phyloP scores from a whole-genome alignment of 1,140 invertebrate species.

The Tribolium castaneum region DNA sequence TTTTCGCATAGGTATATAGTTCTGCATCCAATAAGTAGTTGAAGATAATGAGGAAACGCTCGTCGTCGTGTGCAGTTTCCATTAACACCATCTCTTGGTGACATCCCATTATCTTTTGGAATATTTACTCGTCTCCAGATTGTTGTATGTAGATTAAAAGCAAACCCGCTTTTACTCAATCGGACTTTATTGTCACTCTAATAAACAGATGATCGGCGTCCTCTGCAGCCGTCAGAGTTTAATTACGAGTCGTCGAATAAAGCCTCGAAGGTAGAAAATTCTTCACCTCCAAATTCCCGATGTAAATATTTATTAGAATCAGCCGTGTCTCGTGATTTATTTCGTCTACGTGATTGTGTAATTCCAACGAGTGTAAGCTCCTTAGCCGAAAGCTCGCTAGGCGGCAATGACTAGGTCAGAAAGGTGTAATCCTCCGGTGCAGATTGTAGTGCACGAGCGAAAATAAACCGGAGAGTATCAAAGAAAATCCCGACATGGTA shows the following conservation, averaged over 20 bases:
- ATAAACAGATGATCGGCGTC: not conserved
- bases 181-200: constrained; percentile 9
- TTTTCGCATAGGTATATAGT: not conserved
- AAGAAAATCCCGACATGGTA: constrained; percentile 33
- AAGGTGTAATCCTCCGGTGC: constrained; percentile 37
- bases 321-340: constrained; percentile 27
- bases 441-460: constrained; percentile 40
- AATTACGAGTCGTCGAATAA: not conserved
- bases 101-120: constrained; percentile 7
- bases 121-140: constrained; percentile 18
- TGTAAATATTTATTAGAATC: constrained; percentile 40
- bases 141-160: constrained; percentile 26
- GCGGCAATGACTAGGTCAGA: constrained; percentile 32
- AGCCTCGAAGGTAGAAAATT: too few relatives aligned
- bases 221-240: not conserved
- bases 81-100: constrained; percentile 1
- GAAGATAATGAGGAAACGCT: constrained; percentile 17
- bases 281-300: too few relatives aligned
- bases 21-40: constrained; percentile 14
- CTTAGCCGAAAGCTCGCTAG: constrained; percentile 25
- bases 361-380: constrained; percentile 26
- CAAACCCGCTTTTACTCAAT: not conserved
- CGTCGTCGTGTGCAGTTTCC: constrained; percentile 13
- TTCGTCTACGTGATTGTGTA: constrained; percentile 2
- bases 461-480: constrained; percentile 19